A percentile compares a stretch with the other conserved stretches of the same genome.
Evolutionary conservation across 2,888 invertebrate genomes (phyloP).

Genomic region (Copidosoma aretas): DNA sequence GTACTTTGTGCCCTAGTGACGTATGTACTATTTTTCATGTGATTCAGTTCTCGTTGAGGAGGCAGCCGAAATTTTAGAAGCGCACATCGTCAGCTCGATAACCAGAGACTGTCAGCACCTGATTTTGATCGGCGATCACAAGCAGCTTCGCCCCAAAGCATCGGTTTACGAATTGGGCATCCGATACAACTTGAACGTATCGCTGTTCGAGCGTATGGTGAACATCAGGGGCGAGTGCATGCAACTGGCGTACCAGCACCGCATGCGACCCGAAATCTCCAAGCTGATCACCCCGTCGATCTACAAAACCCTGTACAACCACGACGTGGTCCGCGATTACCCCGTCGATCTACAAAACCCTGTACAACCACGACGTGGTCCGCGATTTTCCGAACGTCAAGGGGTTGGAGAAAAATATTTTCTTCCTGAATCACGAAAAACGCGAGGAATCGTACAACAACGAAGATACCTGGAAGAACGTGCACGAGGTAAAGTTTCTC

Average conservation of each 20-base stretch:
- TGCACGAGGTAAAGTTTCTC: conserved; percentile 13
- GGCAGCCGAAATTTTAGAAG: conserved; percentile 19
- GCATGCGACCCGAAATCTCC: conserved; percentile 9
- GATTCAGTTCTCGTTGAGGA: conserved; percentile 17
- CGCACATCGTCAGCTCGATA: conserved; percentile 13
- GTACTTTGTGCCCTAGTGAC: background rate
- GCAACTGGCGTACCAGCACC: conserved; percentile 9
- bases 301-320: conserved; percentile 8
- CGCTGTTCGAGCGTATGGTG: conserved; percentile 21
- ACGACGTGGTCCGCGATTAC: background rate
- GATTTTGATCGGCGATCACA: conserved; percentile 18
- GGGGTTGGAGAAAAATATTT: conserved; percentile 20
- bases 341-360: background rate
- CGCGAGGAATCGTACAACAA: conserved; percentile 3
- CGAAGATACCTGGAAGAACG: conserved; percentile 18
- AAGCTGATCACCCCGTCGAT: conserved; percentile 11
- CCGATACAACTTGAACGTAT: conserved; percentile 13
- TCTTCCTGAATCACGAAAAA: conserved; percentile 15
- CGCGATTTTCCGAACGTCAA: conserved; percentile 14
- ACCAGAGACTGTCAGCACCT: conserved; percentile 6
- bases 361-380: background rate
- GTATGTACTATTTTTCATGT: background rate
- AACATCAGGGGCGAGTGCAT: conserved; percentile 4
- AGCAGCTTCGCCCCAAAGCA: conserved; percentile 13
- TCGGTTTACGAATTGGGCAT: conserved; percentile 10